Evolutionary conservation across 2,888 invertebrate genomes (phyloP).

Genomic region (Brachynemurus nebulosus): DNA sequence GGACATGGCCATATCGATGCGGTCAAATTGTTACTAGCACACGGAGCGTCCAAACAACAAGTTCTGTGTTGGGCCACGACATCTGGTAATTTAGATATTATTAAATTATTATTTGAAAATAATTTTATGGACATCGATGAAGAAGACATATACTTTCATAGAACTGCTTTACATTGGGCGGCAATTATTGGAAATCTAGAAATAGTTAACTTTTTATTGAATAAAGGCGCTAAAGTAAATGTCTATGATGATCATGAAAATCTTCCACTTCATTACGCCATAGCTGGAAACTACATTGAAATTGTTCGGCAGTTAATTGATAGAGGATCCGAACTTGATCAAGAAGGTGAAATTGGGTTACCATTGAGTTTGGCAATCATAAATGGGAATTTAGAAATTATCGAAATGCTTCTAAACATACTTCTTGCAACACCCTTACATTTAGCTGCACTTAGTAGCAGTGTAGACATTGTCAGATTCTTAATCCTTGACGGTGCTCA

Average conservation of each 20-base stretch:
- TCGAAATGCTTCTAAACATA: too few species aligned
- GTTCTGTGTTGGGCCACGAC: background rate
- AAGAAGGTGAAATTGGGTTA: background rate
- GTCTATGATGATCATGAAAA: too few species aligned
- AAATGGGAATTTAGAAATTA: too few species aligned
- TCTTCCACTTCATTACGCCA: background rate
- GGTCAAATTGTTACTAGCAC: background rate
- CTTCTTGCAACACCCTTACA: background rate
- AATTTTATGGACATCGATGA: too few species aligned
- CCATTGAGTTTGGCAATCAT: too few species aligned
- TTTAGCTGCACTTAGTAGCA: background rate
- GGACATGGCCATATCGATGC: background rate
- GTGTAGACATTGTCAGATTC: background rate
- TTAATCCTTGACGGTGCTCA: background rate
- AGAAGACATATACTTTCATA: too few species aligned
- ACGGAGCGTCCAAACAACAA: background rate
- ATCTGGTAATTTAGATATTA: background rate
- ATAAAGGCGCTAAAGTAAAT: background rate
- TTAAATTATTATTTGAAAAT: background rate
- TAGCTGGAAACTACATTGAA: background rate
- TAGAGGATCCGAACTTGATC: background rate
- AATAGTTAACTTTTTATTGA: background rate
- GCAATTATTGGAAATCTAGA: background rate
- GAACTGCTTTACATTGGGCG: background rate
- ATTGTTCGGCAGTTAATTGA: background rate